A percentile compares a stretch with the other conserved stretches of the same genome.
Evolutionary conservation across 2,113 vertebrate species (phyloP).

Genomic region (Esox niger): DNA sequence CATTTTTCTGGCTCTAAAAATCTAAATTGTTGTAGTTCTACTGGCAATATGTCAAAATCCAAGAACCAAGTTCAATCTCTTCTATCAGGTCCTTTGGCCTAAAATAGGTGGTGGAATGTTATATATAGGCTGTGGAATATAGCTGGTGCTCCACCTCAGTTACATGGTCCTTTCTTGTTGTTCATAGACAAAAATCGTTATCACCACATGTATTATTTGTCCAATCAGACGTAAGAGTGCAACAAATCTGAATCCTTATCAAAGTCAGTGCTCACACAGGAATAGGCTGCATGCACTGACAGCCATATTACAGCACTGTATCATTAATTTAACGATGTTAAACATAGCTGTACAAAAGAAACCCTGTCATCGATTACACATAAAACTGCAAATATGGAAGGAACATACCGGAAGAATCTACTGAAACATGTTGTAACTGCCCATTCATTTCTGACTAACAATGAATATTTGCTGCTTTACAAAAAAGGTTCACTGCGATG

Average conservation of each 20-base stretch:
- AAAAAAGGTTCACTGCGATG: neutral
- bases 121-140: neutral
- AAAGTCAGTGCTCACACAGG: neutral
- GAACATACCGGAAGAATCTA: neutral
- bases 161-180: neutral
- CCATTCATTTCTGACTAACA: neutral
- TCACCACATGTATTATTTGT: conserved; percentile 1
- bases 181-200: neutral
- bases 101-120: too few relatives aligned
- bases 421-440: neutral
- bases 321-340: conserved; percentile 8
- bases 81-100: neutral
- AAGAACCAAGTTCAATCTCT: neutral
- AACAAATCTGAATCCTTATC: neutral
- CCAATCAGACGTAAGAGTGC: neutral
- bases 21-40: neutral
- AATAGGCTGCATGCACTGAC: conserved; percentile 18
- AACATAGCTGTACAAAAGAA: conserved; percentile 13
- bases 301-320: conserved; percentile 24
- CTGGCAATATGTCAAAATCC: neutral
- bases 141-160: neutral
- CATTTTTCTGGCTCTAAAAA: neutral
- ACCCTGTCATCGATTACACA: conserved; percentile 36
- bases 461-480: neutral
- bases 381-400: conserved; percentile 20